Evolutionary conservation across 2,113 vertebrate species (phyloP), one percentile per base, ranked within the genome.

Genomic region (Atractosteus spatula): DNA sequence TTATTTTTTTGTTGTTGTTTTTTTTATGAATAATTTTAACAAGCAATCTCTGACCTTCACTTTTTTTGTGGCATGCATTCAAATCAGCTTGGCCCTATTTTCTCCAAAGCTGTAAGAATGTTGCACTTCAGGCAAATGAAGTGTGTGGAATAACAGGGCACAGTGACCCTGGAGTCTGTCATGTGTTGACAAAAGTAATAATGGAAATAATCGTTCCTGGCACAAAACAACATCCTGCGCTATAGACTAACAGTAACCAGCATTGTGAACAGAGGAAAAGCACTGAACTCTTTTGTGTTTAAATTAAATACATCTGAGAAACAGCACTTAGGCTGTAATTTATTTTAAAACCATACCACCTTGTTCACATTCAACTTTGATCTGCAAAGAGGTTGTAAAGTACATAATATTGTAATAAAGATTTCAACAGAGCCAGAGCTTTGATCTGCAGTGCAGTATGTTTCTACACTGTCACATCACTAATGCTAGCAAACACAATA

Each of bases 1-100:
- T 29, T 7, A 51, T 51, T 51, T n/a, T 59, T 59, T 59, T 59
- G 56, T 59, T 59, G 12, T 59, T 59, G n/a, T 59, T 59, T n/a
- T 59, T 55, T 69, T 78, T 76, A 78, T 80, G 86, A 87, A 88
- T 83, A 83, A 84, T 80, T 86, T 82, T 82, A 83, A 80, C 45
- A 81, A 68, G 66, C 73, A 73, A 73, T 76, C 70, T 82, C 71
- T 81, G 80, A 75, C 63, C 59, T 74, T 70, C 29, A 11, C 51
- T 64, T 80, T 76, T 74, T 74, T 77, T 71, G n/a, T 69, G 64
- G 55, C 62, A 44, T 55, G 61, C 47, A 62, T 55, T 55, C 45
- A 64, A 73, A 71, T 7, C 64, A 68, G 62, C 43, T 42, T 69
- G 16, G 42, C 29, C 71, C 14, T 54, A 10, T 68, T 55, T 68